phyloP scores from a whole-genome alignment of 2,888 invertebrate genomes.

The Aleiodes leptofemur region DNA sequence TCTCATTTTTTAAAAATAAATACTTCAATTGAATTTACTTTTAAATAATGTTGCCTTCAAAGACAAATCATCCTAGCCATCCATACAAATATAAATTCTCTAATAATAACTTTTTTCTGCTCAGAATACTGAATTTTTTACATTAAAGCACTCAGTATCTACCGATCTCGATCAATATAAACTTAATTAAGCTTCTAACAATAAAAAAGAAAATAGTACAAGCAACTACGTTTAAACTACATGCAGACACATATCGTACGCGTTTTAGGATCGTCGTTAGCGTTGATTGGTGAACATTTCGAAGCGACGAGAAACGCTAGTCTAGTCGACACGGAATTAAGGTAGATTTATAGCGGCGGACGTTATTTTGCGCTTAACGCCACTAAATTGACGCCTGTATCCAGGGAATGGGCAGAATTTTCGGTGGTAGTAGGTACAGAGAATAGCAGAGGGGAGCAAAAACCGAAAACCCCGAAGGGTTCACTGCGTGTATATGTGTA shows the following conservation, averaged over 20 bases:
- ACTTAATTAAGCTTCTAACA: constrained; percentile 6
- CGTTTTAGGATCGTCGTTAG: constrained; percentile 65
- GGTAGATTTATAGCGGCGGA: constrained; percentile 65
- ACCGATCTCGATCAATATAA: constrained; percentile 3
- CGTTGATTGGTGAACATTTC: constrained; percentile 62
- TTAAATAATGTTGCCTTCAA: too few species aligned
- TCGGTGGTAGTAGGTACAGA: neutral
- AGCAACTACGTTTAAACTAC: constrained; percentile 19
- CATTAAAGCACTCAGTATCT: neutral
- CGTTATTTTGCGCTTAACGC: constrained; percentile 66
- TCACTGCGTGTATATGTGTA: neutral
- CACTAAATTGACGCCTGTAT: constrained; percentile 61
- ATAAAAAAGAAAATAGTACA: neutral
- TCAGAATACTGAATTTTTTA: neutral
- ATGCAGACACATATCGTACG: constrained; percentile 59
- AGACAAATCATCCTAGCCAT: too few species aligned
- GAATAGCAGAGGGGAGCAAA: constrained; percentile 1
- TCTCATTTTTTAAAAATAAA: too few species aligned
- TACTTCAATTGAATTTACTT: too few species aligned
- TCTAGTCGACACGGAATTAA: constrained; percentile 61
- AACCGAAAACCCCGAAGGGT: constrained; percentile 22
- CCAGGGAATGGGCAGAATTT: constrained; percentile 5
- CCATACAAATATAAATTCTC: too few species aligned
- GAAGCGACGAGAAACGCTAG: constrained; percentile 41
- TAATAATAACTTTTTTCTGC: too few species aligned